A percentile compares a stretch with the other conserved stretches of the same genome.
Evolutionary conservation across 2,888 invertebrate species (phyloP).

Genomic region (Calliphora vomitoria): DNA sequence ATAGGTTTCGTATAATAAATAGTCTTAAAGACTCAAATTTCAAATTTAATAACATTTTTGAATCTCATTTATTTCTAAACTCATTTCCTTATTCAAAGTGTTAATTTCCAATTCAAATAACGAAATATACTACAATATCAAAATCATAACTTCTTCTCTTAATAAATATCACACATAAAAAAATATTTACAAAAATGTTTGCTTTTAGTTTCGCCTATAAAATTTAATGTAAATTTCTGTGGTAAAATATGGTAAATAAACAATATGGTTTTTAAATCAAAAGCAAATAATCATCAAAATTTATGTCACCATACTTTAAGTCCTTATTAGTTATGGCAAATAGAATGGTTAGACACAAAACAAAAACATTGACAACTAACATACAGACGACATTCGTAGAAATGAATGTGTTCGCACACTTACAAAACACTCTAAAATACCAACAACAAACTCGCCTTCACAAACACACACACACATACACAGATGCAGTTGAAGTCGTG

Average conservation of each 20-base stretch:
- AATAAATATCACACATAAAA: background rate
- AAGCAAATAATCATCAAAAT: slow-evolving; percentile 62
- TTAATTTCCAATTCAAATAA: too few relatives aligned
- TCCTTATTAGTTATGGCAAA: slow-evolving; percentile 68
- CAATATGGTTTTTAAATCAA: slow-evolving; percentile 66
- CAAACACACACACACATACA: background rate
- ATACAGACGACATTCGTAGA: slow-evolving; percentile 31
- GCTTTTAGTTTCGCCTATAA: background rate
- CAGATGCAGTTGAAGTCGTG: background rate
- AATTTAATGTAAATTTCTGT: slow-evolving; percentile 41
- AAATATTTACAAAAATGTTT: background rate
- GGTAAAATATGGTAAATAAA: slow-evolving; percentile 28
- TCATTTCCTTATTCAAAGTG: too few relatives aligned
- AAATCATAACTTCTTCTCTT: background rate
- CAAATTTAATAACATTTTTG: too few relatives aligned
- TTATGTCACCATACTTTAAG: slow-evolving; percentile 62
- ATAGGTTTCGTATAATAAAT: too few relatives aligned
- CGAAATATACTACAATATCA: too few relatives aligned
- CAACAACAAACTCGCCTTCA: background rate
- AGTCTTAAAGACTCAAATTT: too few relatives aligned
- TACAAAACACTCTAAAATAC: background rate
- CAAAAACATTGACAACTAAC: slow-evolving; percentile 62
- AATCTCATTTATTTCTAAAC: too few relatives aligned
- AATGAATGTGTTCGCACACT: slow-evolving; percentile 33
- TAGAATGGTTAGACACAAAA: slow-evolving; percentile 65